Conservation (phyloP, 2,888 invertebrate species). For the Protodeltote pygarga region DNA sequence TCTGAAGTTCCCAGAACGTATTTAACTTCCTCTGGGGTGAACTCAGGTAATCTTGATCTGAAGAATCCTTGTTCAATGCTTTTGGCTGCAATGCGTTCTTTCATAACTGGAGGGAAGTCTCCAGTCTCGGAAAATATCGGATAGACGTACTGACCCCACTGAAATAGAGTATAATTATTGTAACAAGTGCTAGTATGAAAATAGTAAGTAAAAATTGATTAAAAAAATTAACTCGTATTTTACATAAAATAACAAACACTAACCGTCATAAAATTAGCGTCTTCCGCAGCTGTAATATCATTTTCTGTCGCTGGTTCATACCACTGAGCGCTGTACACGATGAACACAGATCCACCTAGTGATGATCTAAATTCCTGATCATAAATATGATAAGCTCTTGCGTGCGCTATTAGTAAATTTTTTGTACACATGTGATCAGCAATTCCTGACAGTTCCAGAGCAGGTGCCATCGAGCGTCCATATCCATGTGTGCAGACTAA, state of each 20-base stretch:
- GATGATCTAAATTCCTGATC: slow-evolving; percentile 70
- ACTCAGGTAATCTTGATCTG: slow-evolving; percentile 86
- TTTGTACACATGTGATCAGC: slow-evolving; percentile 80
- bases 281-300: slow-evolving; percentile 77
- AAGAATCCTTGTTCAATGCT: slow-evolving; percentile 86
- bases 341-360: slow-evolving; percentile 57
- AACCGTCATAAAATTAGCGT: too few species aligned
- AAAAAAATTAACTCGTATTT: too few species aligned
- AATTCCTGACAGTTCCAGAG: slow-evolving; percentile 64
- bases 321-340: slow-evolving; percentile 56
- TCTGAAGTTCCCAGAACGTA: slow-evolving; percentile 87
- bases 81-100: slow-evolving; percentile 81
- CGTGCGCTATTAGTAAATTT: slow-evolving; percentile 84
- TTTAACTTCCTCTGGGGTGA: slow-evolving; percentile 87
- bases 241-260: too few species aligned
- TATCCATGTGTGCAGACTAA: slow-evolving; percentile 74
- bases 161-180: slow-evolving; percentile 44
- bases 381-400: slow-evolving; percentile 80
- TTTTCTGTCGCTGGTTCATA: slow-evolving; percentile 74
- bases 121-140: slow-evolving; percentile 87
- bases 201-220: too few species aligned
- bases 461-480: slow-evolving; percentile 63
- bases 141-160: slow-evolving; percentile 86
- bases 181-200: background rate
- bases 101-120: slow-evolving; percentile 88